phyloP scores from a whole-genome alignment of 2,113 vertebrate species.

The Picathartes gymnocephalus region DNA sequence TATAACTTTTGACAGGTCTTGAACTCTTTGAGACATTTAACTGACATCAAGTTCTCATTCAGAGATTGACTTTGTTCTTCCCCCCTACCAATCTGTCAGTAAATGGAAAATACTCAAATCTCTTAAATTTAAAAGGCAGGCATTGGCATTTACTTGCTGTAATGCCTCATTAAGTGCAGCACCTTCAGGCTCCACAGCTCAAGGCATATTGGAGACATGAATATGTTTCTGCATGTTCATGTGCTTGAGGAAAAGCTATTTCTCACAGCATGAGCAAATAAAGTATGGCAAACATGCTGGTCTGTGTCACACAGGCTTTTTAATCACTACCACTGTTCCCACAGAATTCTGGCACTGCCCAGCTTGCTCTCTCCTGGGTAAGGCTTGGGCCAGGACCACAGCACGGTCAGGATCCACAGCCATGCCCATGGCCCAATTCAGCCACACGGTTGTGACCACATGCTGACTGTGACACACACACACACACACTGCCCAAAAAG shows the following conservation, averaged over 20 bases:
- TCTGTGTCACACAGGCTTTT: fast-evolving
- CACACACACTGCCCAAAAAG: fast-evolving
- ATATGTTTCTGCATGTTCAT: neutral
- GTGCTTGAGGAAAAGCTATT: neutral
- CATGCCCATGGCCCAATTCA: fast-evolving
- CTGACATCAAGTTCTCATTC: neutral
- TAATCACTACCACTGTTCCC: neutral
- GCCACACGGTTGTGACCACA: fast-evolving
- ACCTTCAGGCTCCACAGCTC: fast-evolving
- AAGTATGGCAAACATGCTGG: fast-evolving
- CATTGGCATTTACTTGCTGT: neutral
- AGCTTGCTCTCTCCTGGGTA: fast-evolving
- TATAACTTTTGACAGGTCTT: neutral
- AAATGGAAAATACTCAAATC: neutral
- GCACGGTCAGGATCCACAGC: neutral
- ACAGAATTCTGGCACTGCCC: neutral
- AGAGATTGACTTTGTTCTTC: neutral
- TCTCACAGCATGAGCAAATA: fast-evolving
- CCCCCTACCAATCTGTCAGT: no score
- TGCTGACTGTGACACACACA: fast-evolving
- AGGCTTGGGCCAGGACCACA: neutral
- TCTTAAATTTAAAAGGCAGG: neutral
- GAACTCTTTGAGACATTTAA: neutral
- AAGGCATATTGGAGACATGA: neutral
- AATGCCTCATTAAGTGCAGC: neutral